Evolutionary conservation across 2,113 vertebrate species (phyloP).

Genomic region (Eolophus roseicapilla): DNA sequence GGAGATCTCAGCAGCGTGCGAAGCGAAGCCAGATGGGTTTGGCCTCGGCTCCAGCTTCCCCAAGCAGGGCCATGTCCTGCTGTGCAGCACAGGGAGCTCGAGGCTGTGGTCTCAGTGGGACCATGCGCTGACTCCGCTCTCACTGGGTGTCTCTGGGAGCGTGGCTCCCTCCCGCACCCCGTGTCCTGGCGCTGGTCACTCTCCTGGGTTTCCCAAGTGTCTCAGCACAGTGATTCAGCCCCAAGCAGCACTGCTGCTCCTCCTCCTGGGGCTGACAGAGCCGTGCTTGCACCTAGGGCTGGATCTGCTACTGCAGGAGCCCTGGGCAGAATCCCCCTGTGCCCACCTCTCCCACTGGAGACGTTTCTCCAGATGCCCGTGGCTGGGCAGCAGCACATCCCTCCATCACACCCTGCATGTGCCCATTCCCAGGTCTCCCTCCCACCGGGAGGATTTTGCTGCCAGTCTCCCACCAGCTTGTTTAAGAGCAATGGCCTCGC

Average conservation of each 20-base stretch:
- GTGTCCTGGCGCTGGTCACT: background rate
- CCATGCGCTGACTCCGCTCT: background rate
- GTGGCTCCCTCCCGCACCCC: background rate
- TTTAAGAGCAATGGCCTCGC: background rate
- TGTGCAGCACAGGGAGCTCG: accelerated
- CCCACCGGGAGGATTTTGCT: background rate
- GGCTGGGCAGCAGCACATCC: background rate
- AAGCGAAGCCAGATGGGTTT: constrained; percentile 1
- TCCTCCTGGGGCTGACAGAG: background rate
- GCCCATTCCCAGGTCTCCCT: background rate
- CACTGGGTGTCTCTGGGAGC: background rate
- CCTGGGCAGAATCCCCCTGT: background rate
- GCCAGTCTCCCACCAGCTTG: background rate
- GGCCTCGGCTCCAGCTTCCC: background rate
- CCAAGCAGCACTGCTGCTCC: accelerated
- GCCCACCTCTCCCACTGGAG: background rate
- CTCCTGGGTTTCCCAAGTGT: background rate
- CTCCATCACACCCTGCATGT: background rate
- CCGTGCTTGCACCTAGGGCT: accelerated
- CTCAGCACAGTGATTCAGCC: background rate
- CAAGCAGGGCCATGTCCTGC: background rate
- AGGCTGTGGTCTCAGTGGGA: background rate
- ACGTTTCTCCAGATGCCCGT: background rate
- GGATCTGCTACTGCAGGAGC: background rate
- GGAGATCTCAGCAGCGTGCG: background rate